phyloP scores from a whole-genome alignment of 2,113 vertebrate species.

The Microcebus ravelobensis region DNA sequence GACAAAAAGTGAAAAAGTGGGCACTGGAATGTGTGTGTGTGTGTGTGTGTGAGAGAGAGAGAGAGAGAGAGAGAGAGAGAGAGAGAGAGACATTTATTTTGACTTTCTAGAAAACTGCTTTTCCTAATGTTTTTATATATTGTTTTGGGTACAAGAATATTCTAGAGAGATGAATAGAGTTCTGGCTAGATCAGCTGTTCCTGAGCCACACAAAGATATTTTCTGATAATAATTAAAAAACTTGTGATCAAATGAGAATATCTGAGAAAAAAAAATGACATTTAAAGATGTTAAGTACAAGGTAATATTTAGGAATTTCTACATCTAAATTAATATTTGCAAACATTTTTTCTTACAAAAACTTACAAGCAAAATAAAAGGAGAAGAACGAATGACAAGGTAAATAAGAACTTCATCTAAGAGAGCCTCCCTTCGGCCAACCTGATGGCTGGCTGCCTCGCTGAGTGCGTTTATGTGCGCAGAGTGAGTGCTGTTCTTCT shows the following conservation, averaged over 20 bases:
- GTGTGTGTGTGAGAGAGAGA: no score
- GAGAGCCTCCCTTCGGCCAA: background rate
- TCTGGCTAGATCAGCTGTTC: background rate
- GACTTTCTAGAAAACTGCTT: background rate
- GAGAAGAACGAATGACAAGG: background rate
- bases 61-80: no score
- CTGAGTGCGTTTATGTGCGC: background rate
- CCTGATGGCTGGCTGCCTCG: rapidly evolving
- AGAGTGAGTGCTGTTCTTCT: background rate
- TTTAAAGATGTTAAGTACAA: background rate
- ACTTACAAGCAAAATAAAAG: background rate
- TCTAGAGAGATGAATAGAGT: background rate
- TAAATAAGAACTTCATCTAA: background rate
- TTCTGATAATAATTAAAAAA: background rate
- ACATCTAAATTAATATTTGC: background rate
- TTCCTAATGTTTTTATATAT: conserved; percentile 21
- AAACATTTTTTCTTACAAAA: background rate
- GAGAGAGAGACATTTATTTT: background rate
- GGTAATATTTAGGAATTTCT: background rate
- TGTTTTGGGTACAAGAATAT: background rate
- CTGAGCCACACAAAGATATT: background rate
- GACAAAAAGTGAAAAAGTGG: background rate
- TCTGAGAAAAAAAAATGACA: background rate
- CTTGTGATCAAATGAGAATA: background rate
- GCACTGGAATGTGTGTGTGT: background rate